Evolutionary conservation across 1,140 invertebrate species (phyloP).

Genomic region (Euwallacea fornicatus): DNA sequence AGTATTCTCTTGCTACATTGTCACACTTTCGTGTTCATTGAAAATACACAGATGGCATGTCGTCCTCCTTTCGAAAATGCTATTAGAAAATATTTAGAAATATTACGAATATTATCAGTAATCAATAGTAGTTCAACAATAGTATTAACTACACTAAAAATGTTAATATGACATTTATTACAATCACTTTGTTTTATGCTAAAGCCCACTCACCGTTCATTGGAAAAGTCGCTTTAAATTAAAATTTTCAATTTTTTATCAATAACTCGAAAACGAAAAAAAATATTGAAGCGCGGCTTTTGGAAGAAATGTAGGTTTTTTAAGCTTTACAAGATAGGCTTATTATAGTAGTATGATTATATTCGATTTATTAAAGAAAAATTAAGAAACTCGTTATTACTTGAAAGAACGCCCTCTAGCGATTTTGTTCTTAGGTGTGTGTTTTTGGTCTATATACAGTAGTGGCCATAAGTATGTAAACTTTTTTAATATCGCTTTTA

Average conservation of each 20-base stretch:
- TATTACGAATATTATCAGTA: too few species aligned
- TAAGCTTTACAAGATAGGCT: neutral
- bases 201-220: neutral
- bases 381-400: neutral
- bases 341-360: neutral
- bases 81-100: too few species aligned
- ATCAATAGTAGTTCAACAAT: too few species aligned
- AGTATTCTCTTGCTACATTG: too few species aligned
- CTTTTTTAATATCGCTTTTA: too few species aligned
- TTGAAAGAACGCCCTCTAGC: neutral
- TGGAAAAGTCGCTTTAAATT: neutral
- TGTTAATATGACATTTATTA: too few species aligned
- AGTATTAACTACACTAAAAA: too few species aligned
- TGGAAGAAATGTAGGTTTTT: neutral
- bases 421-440: neutral
- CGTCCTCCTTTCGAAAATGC: too few species aligned
- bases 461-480: too few species aligned
- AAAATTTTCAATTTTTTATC: neutral
- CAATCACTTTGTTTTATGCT: constrained; percentile 29
- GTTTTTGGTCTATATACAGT: neutral
- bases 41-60: too few species aligned
- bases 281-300: neutral
- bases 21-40: too few species aligned
- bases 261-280: constrained; percentile 6
- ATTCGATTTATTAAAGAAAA: neutral